Conservation (phyloP, 2,888 invertebrate genomes). For the Lithophane semibrunnea region DNA sequence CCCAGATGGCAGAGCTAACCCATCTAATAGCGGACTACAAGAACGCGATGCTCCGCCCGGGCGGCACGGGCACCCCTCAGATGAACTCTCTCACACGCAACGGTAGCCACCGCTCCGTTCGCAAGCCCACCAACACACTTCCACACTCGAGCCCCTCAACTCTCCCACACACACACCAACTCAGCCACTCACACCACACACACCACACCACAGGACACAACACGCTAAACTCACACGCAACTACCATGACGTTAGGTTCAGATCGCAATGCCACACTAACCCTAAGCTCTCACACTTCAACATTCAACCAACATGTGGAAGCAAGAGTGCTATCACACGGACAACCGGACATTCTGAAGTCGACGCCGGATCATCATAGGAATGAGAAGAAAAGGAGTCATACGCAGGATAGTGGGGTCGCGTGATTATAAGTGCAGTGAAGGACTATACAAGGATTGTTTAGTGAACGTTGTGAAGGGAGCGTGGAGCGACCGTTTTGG, state of each 20-base stretch:
- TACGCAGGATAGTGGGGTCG: conserved; percentile 84
- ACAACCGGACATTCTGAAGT: conserved; percentile 96
- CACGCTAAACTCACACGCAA: conserved; percentile 91
- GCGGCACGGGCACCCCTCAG: conserved; percentile 94
- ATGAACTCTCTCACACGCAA: conserved; percentile 94
- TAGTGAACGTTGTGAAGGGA: conserved; percentile 50
- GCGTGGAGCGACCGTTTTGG: conserved; percentile 49
- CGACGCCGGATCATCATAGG: conserved; percentile 95
- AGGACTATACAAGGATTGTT: conserved; percentile 46
- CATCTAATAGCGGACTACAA: conserved; percentile 98
- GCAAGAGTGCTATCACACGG: conserved; percentile 86
- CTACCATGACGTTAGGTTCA: conserved; percentile 84
- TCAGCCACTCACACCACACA: conserved; percentile 75
- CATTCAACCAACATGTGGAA: conserved; percentile 78
- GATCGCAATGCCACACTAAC: conserved; percentile 84
- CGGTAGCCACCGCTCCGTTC: conserved; percentile 92
- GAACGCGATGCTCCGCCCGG: conserved; percentile 95
- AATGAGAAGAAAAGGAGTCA: conserved; percentile 84
- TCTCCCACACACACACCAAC: conserved; percentile 79
- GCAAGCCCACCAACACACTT: conserved; percentile 80
- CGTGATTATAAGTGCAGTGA: conserved; percentile 77
- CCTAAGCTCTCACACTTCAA: conserved; percentile 83
- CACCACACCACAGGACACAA: conserved; percentile 88
- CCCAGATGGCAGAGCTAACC: conserved; percentile 96
- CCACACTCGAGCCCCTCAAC: conserved; percentile 88